Evolutionary conservation across 2,797 vertebrate genomes (phyloP).

Genomic region (Phyllotis vaccarum): DNA sequence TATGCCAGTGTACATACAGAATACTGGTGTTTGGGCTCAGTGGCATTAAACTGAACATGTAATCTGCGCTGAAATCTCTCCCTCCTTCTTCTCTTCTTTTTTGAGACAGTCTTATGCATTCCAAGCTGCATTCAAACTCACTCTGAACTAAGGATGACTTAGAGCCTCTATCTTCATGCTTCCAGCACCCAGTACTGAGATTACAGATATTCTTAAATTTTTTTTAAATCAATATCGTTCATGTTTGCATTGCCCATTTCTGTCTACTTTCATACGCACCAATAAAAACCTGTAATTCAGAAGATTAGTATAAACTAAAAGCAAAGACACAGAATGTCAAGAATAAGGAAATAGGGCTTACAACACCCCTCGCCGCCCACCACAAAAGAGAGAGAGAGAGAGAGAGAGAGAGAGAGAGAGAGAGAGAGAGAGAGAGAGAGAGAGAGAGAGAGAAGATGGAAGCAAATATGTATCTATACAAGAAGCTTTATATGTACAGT

Average conservation of each 20-base stretch:
- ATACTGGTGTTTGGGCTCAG: not conserved
- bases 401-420: not conserved
- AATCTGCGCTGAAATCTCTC: not conserved
- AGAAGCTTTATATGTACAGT: not conserved
- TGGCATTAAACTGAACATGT: conserved; percentile 18
- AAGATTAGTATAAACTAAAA: conserved; percentile 41
- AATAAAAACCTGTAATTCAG: conserved; percentile 45
- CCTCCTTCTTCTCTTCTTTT: too few relatives aligned
- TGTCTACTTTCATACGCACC: not conserved
- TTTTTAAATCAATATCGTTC: not conserved
- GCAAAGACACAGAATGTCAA: not conserved
- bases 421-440: not conserved
- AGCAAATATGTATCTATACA: not conserved
- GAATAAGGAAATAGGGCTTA: not conserved
- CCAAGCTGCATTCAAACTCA: not conserved
- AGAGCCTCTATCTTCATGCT: not conserved
- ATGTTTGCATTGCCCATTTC: conserved; percentile 8
- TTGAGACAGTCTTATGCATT: not conserved
- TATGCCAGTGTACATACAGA: not conserved
- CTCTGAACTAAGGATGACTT: not conserved
- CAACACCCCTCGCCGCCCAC: too few relatives aligned
- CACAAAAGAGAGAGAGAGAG: not conserved
- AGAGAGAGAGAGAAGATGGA: not conserved
- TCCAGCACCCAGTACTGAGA: not conserved
- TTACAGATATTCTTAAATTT: not conserved